These are phyloP conservation scores for Drosophila mayri DNA, from an alignment of 1,140 invertebrate species.

Conservation along the genomic window DNA sequence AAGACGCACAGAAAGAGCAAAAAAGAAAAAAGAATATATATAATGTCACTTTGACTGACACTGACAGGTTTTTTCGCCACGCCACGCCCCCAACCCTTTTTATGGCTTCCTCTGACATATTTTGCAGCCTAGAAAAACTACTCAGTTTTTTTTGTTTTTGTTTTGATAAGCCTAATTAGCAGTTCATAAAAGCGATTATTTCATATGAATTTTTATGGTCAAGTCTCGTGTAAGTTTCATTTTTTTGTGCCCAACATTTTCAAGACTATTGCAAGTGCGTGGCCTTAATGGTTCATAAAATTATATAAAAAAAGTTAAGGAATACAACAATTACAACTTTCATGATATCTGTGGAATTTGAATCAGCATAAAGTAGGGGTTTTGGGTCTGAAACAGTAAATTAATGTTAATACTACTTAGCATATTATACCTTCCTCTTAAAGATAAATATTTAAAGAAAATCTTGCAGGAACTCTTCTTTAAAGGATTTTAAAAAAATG, in stretches of 20 bases:
- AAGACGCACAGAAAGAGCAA: slow-evolving; percentile 8
- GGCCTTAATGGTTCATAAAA: slow-evolving; percentile 27
- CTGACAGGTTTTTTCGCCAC: slow-evolving; percentile 32
- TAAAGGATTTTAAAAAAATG: neutral
- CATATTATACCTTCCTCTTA: neutral
- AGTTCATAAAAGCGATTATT: slow-evolving; percentile 53
- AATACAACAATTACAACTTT: slow-evolving; percentile 5
- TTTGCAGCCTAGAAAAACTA: slow-evolving; percentile 17
- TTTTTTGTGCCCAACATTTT: slow-evolving; percentile 2
- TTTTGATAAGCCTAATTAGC: slow-evolving; percentile 48
- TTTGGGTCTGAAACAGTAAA: neutral
- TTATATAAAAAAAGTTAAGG: slow-evolving; percentile 1
- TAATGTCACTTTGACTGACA: slow-evolving; percentile 46
- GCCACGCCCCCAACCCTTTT: slow-evolving; percentile 18
- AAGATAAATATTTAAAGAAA: neutral
- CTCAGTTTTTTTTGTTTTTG: neutral
- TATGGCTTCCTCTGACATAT: neutral
- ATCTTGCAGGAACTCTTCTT: neutral
- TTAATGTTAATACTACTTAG: neutral
- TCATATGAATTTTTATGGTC: slow-evolving; percentile 50
- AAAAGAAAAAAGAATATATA: neutral
- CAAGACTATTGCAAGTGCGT: slow-evolving; percentile 30
- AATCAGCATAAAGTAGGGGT: neutral
- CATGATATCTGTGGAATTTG: neutral
- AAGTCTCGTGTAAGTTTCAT: slow-evolving; percentile 33